Percentiles rank a stretch among this genome's conserved stretches.
These are phyloP conservation scores for Platycheirus albimanus DNA, from an alignment of 2,888 invertebrate genomes.

Conservation along the genomic window DNA sequence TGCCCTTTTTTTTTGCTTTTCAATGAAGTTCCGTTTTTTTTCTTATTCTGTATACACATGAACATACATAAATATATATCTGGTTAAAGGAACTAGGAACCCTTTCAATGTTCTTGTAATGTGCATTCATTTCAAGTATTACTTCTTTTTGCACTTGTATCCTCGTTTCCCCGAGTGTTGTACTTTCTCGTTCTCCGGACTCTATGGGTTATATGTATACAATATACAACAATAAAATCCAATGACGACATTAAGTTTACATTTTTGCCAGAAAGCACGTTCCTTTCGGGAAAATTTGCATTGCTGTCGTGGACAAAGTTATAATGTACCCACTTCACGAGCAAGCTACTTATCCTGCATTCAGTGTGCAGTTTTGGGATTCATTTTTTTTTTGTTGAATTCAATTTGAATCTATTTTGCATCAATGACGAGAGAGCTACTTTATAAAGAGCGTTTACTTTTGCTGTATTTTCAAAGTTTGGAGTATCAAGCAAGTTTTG, in stretches of 20 bases:
- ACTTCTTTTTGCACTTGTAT: conserved; percentile 12
- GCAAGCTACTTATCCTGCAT: conserved; percentile 47
- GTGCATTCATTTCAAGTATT: conserved; percentile 50
- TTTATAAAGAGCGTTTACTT: too few relatives aligned
- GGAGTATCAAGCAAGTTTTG: too few relatives aligned
- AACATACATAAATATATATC: too few relatives aligned
- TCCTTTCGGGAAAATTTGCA: conserved; percentile 39
- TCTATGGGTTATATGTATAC: conserved; percentile 32
- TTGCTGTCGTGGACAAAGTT: conserved; percentile 34
- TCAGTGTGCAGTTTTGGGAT: conserved; percentile 17
- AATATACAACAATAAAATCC: conserved; percentile 35
- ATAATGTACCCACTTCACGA: conserved; percentile 49
- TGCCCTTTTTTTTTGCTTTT: conserved; percentile 24
- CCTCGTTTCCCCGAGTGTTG: conserved; percentile 41
- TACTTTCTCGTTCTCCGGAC: conserved; percentile 9
- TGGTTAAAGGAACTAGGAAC: too few relatives aligned
- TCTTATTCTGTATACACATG: conserved; percentile 16
- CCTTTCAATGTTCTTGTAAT: conserved; percentile 41
- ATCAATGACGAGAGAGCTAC: neutral
- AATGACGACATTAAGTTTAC: conserved; percentile 39
- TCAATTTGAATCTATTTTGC: conserved; percentile 42
- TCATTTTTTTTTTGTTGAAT: conserved; percentile 28
- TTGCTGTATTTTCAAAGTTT: too few relatives aligned
- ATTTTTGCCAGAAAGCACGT: conserved; percentile 59
- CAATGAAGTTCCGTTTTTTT: conserved; percentile 36